These are phyloP conservation scores for Drosophila bipectinata DNA, from an alignment of 1,140 invertebrate species.

Conservation along the genomic window DNA sequence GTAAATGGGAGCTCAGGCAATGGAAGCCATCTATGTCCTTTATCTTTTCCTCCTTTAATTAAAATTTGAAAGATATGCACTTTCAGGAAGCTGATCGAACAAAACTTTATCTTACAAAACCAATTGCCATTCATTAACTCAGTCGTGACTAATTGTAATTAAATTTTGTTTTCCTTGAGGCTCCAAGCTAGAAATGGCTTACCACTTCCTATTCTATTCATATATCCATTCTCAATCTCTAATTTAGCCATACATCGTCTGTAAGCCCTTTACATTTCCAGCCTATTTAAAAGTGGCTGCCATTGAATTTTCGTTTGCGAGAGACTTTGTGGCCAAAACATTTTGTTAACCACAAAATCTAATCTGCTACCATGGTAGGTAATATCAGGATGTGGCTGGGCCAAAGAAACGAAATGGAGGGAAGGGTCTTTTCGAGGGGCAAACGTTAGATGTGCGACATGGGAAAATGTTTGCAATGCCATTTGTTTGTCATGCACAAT, in stretches of 20 bases:
- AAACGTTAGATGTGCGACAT: constrained; percentile 8
- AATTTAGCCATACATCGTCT: constrained; percentile 10
- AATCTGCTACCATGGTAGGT: constrained; percentile 56
- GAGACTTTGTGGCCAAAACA: constrained; percentile 44
- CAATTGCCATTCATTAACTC: not conserved
- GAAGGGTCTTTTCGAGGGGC: not conserved
- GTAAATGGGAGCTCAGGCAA: not conserved
- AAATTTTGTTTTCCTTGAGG: not conserved
- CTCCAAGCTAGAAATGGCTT: not conserved
- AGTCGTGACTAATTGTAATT: not conserved
- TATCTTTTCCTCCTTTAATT: no score
- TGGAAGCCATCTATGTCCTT: not conserved
- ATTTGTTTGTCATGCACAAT: constrained; percentile 69
- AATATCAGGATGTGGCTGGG: constrained; percentile 14
- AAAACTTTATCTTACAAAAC: no score
- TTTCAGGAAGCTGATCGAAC: no score
- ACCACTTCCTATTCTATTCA: not conserved
- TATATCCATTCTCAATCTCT: not conserved
- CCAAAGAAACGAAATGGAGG: not conserved
- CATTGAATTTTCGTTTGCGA: constrained; percentile 41
- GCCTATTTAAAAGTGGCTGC: constrained; percentile 31
- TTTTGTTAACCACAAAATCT: constrained; percentile 42
- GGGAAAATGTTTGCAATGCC: constrained; percentile 51
- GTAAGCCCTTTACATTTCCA: constrained; percentile 21
- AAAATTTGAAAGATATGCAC: not conserved